These are phyloP conservation scores for Toxotes jaculatrix DNA, from an alignment of 2,113 vertebrate species.

Conservation along the genomic window DNA sequence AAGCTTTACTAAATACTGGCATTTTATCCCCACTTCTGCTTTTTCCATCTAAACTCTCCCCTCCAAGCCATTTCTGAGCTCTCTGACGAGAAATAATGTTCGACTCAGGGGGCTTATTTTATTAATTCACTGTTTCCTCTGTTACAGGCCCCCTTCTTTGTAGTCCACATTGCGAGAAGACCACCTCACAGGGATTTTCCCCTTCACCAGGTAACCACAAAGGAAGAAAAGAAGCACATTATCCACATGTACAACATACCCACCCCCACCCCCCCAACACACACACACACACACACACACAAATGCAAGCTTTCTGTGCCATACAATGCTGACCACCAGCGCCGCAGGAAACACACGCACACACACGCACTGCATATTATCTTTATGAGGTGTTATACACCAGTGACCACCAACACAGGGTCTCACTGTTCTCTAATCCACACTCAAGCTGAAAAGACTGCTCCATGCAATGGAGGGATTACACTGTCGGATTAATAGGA, in stretches of 20 bases:
- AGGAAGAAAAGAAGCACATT: constrained; percentile 78
- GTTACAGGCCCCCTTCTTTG: constrained; percentile 64
- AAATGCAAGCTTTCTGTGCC: constrained; percentile 4
- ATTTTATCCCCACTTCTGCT: constrained; percentile 16
- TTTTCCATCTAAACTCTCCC: constrained; percentile 29
- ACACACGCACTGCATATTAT: constrained; percentile 66
- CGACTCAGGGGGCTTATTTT: constrained; percentile 58
- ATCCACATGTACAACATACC: constrained; percentile 77
- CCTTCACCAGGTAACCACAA: constrained; percentile 82
- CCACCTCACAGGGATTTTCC: constrained; percentile 83
- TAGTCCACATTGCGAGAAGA: constrained; percentile 67
- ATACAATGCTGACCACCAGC: constrained; percentile 70
- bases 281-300: constrained; percentile 36
- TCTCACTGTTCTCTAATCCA: constrained; percentile 82
- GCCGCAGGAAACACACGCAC: constrained; percentile 58
- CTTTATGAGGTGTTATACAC: constrained; percentile 81
- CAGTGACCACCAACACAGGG: constrained; percentile 81
- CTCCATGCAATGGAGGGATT: constrained; percentile 76
- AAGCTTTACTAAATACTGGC: not conserved
- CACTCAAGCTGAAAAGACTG: constrained; percentile 69
- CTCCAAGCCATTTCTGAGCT: constrained; percentile 17
- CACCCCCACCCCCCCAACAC: constrained; percentile 19
- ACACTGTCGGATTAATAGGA: constrained; percentile 79
- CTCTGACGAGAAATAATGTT: constrained; percentile 53
- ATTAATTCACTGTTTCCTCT: constrained; percentile 77